phyloP scores from a whole-genome alignment of 1,140 invertebrate genomes.

The Macrobrachium nipponense region DNA sequence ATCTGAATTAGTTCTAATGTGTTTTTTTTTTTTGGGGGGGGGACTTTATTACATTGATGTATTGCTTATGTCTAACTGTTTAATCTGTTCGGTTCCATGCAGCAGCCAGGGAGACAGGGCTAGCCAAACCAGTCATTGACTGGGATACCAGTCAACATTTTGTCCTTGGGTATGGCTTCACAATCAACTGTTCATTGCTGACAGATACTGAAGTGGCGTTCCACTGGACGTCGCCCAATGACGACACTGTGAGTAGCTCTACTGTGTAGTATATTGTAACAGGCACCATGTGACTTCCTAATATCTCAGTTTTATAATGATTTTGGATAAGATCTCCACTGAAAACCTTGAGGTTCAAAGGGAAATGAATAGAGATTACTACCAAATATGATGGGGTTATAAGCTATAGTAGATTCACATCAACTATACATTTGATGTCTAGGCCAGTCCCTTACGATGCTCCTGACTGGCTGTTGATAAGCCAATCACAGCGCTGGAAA shows the following conservation, averaged over 20 bases:
- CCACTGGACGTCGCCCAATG: constrained; percentile 1
- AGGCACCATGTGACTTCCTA: not conserved
- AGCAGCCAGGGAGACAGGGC: not conserved
- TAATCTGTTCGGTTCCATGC: not conserved
- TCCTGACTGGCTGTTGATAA: too few relatives aligned
- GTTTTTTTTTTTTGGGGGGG: too few relatives aligned
- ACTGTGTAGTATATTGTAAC: not conserved
- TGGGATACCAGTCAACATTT: constrained; percentile 5
- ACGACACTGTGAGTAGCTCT: not conserved
- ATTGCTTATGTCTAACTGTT: not conserved
- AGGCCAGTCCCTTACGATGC: too few relatives aligned
- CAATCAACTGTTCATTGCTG: constrained; percentile 8
- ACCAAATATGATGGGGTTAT: too few relatives aligned
- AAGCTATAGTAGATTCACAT: too few relatives aligned
- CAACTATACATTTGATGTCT: too few relatives aligned
- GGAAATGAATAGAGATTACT: too few relatives aligned
- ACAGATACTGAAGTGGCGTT: not conserved
- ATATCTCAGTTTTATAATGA: too few relatives aligned
- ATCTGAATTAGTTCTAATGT: too few relatives aligned
- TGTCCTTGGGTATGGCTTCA: constrained; percentile 1
- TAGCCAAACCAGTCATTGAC: constrained; percentile 10
- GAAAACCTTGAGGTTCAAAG: too few relatives aligned
- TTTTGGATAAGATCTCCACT: too few relatives aligned
- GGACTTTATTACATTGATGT: not conserved
- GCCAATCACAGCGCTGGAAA: too few relatives aligned